Conservation (phyloP, 2,113 vertebrate genomes). For the Brachyhypopomus gauderio region DNA sequence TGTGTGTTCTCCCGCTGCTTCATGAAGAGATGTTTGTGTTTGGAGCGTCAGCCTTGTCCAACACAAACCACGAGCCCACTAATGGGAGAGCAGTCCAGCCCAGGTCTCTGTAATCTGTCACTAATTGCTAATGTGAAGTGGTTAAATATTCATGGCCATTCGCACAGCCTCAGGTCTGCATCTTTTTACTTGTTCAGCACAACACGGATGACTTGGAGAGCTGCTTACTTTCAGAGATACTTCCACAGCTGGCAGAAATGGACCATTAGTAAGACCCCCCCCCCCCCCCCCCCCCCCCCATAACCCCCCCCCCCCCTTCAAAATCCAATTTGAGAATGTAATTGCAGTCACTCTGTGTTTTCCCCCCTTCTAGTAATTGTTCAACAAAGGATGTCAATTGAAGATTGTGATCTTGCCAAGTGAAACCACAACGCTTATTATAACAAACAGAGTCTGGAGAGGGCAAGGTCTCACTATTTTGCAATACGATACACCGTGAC, state of each 20-base stretch:
- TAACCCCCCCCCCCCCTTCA: conserved; percentile 36
- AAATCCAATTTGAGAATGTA: conserved; percentile 59
- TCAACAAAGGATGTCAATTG: conserved; percentile 38
- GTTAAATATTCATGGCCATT: conserved; percentile 55
- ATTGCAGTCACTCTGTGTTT: conserved; percentile 55
- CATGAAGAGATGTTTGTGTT: conserved; percentile 40
- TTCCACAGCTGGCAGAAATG: conserved; percentile 56
- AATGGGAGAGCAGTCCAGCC: conserved; percentile 45
- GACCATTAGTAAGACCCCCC: conserved; percentile 53
- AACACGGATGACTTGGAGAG: conserved; percentile 35
- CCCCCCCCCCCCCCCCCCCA: conserved; percentile 20
- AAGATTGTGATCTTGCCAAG: conserved; percentile 44
- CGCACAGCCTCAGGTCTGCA: conserved; percentile 37
- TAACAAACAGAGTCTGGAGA: conserved; percentile 32
- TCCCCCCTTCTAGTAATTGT: conserved; percentile 45
- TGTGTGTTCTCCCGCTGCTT: conserved; percentile 23
- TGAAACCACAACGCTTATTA: conserved; percentile 20
- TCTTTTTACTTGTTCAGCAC: conserved; percentile 50
- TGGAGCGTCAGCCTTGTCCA: conserved; percentile 28
- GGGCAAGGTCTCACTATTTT: conserved; percentile 7
- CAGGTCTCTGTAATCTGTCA: conserved; percentile 47
- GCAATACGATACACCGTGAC: conserved; percentile 35
- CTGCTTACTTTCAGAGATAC: conserved; percentile 33
- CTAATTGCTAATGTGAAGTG: conserved; percentile 57
- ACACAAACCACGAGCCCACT: conserved; percentile 27